Evolutionary conservation across 2,888 invertebrate species (phyloP), one percentile per base, ranked within the genome.

Genomic region (Periphyllus acericola): DNA sequence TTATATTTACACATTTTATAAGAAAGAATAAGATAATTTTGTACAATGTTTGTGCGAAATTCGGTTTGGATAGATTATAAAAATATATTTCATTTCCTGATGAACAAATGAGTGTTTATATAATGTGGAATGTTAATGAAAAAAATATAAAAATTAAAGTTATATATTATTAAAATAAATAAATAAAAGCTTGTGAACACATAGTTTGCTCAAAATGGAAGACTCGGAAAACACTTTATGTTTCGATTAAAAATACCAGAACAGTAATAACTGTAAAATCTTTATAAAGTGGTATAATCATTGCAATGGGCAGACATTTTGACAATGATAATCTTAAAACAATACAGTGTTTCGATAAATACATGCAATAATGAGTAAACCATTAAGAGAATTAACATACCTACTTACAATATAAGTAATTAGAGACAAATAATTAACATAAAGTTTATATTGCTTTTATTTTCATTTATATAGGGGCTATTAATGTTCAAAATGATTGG

Each of bases 161-260:
- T 75, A 85, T 71, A 60, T 60, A 60, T 60, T 71, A 71, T 71
- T 46, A 46, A 14, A 66, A 66, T 46, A 34, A 75, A 60, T 76
- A 76, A 68, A 80, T 40, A 60, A 75, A 83, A 68, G 52, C 46
- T 14, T n/a, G 17, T 87, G 87, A 87, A 87, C 87, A 87, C 87
- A 87, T 87, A 71, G 34, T 81, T 84, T 87, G 87, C 87, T 81
- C 80, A 74, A 81, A 81, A 74, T 87, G 87, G 87, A 87, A 87
- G 87, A 87, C 87, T 40, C 81, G 14, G 81, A 80, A 85, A 36
- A 83, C 79, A 66, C 60, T 36, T 60, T 25, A 52, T 68, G 78
- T 68, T 52, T 83, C 60, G 14, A 78, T 85, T 68, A 74, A 55
- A 83, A 21, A 74, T 74, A 29, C 25, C 9, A 78, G 68, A 46